A percentile compares a stretch with the other conserved stretches of the same genome.
phyloP scores from a whole-genome alignment of 2,797 vertebrate species.

The Spinibarbus caldwelli region DNA sequence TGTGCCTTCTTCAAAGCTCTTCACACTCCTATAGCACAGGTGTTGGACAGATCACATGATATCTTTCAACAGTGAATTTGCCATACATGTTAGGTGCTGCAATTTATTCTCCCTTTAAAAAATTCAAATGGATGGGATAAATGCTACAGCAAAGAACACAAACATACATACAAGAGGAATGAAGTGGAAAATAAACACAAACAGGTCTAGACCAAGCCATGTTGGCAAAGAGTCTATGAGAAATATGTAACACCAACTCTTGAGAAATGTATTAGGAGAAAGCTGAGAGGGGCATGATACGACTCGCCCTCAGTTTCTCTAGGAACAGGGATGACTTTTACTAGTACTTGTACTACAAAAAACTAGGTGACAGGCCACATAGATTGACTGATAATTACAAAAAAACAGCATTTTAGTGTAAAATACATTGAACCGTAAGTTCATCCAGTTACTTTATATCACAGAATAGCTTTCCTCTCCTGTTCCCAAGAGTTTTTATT shows the following conservation, averaged over 20 bases:
- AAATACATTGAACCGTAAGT: not conserved
- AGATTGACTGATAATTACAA: not conserved
- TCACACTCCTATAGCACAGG: not conserved
- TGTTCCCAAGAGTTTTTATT: not conserved
- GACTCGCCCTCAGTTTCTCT: conserved; percentile 44
- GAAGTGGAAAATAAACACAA: conserved; percentile 27
- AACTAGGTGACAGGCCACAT: not conserved
- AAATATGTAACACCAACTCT: conserved; percentile 50
- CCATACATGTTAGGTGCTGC: not conserved
- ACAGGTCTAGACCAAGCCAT: conserved; percentile 61
- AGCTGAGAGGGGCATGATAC: conserved; percentile 39
- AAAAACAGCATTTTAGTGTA: not conserved
- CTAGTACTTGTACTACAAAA: conserved; percentile 4
- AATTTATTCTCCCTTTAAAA: not conserved
- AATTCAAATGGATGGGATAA: not conserved
- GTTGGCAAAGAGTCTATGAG: conserved; percentile 52
- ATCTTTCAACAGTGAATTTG: not conserved
- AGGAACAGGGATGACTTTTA: conserved; percentile 39
- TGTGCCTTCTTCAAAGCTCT: too few relatives aligned
- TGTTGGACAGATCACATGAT: conserved; percentile 2
- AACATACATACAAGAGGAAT: not conserved
- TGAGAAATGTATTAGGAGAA: conserved; percentile 53
- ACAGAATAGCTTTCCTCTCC: not conserved
- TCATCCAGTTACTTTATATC: not conserved
- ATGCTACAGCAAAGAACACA: conserved; percentile 11